Evolutionary conservation across 2,888 invertebrate genomes (phyloP), one percentile per base, ranked within the genome.

Genomic region (Octodonta nipae): DNA sequence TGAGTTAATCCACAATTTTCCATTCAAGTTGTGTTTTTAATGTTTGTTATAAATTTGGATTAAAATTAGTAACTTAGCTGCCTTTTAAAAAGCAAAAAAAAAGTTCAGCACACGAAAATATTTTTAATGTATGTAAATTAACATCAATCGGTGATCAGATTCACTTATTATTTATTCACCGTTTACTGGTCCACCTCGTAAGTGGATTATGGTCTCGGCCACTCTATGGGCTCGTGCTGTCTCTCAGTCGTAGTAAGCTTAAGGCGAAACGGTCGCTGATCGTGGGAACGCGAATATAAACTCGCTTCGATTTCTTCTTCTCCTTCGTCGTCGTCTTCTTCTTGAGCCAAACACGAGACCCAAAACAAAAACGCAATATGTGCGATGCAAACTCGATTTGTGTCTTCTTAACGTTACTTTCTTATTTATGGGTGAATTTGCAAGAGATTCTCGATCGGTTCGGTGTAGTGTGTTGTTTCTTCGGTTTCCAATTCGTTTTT

Each of bases 231-330:
- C 45, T 44, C 43, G 43, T 47, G 45, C 50, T 45, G 42, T 43
- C 42, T n/a, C n/a, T 39, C 38, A 39, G 40, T 41, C 41, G 36
- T 38, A 41, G 36, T 27, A 24, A 22, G 44, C 43, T 35, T 30
- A 33, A 26, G 42, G 46, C 44, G 28, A 40, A 45, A 43, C 45
- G 45, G 51, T 51, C 50, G 51, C 51, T 45, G 48, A 51, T 50
- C 51, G 53, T 54, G 52, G 50, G 52, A 52, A 54, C 50, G 49
- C 46, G 45, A 47, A 46, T 45, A 43, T 43, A 46, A 43, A 44
- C 44, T 40, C 17, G 43, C 45, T 44, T 41, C n/a, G n/a, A n/a
- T n/a, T n/a, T n/a, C n/a, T n/a, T n/a, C 43, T 42, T 42, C 30
- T 22, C n/a, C 22, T 30, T 17, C 17, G 5, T 17, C 8, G 16